Conservation (phyloP, 2,888 invertebrate genomes). For the Pyrochroa serraticornis region DNA sequence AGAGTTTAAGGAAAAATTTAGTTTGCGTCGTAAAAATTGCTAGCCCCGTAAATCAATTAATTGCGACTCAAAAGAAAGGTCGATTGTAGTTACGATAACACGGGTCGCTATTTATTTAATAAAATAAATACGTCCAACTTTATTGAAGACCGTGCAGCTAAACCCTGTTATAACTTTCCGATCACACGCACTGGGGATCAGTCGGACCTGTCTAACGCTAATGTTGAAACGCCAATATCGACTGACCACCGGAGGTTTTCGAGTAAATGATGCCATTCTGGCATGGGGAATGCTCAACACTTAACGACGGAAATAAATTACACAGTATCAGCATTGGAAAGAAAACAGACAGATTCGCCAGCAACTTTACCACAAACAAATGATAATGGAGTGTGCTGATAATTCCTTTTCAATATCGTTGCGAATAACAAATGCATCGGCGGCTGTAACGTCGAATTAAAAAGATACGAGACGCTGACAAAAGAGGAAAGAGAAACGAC, state of each 20-base stretch:
- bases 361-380: constrained; percentile 18
- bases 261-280: constrained; percentile 22
- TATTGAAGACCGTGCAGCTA: too few relatives aligned
- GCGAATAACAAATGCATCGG: too few relatives aligned
- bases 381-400: constrained; percentile 6
- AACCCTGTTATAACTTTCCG: constrained; percentile 7
- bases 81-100: too few relatives aligned
- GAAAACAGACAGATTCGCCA: constrained; percentile 14
- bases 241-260: constrained; percentile 21
- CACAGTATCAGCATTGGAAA: constrained; percentile 20
- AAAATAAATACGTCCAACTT: too few relatives aligned
- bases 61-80: too few relatives aligned
- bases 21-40: too few relatives aligned
- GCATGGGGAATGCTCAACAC: constrained; percentile 25
- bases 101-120: too few relatives aligned
- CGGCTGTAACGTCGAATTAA: too few relatives aligned
- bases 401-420: constrained; percentile 10
- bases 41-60: too few relatives aligned
- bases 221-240: constrained; percentile 27
- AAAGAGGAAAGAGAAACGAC: too few relatives aligned
- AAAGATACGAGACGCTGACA: too few relatives aligned
- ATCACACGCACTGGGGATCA: constrained; percentile 11
- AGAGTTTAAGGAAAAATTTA: too few relatives aligned
- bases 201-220: constrained; percentile 19
- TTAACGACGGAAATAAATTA: constrained; percentile 24